Evolutionary conservation across 1,140 invertebrate genomes (phyloP).

Genomic region (Formica selysi): DNA sequence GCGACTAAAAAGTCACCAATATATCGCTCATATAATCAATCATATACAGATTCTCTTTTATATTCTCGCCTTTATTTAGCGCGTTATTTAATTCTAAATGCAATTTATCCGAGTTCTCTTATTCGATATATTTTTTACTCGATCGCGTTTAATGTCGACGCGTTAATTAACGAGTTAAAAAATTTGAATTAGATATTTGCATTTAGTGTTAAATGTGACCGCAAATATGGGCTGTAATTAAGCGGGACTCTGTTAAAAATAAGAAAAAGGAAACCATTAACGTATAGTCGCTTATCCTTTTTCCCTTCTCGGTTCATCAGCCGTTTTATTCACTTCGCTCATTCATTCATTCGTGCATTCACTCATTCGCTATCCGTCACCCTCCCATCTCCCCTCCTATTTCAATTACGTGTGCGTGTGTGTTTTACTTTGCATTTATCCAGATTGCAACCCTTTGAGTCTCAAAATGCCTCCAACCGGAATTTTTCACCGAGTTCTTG

Average conservation of each 20-base stretch:
- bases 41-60: neutral
- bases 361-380: slow-evolving; percentile 58
- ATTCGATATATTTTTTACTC: neutral
- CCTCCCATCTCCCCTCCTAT: slow-evolving; percentile 1
- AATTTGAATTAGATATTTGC: neutral
- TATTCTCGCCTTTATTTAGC: slow-evolving; percentile 8
- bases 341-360: slow-evolving; percentile 62
- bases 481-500: neutral
- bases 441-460: slow-evolving; percentile 63
- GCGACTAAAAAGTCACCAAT: neutral
- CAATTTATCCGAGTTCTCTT: neutral
- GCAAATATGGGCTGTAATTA: slow-evolving; percentile 3
- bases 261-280: neutral
- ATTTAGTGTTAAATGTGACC: slow-evolving; percentile 1
- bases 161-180: neutral
- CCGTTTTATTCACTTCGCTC: slow-evolving; percentile 62
- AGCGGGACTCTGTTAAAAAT: neutral
- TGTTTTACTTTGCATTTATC: slow-evolving; percentile 69
- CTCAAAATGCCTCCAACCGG: slow-evolving; percentile 38
- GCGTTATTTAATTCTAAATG: neutral
- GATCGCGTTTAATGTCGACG: neutral
- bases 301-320: slow-evolving; percentile 31
- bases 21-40: neutral
- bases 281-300: neutral
- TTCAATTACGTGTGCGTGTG: slow-evolving; percentile 67